Base-by-base conservation (phyloP, 2,888 invertebrate species). In the Lypha dubia region DNA sequence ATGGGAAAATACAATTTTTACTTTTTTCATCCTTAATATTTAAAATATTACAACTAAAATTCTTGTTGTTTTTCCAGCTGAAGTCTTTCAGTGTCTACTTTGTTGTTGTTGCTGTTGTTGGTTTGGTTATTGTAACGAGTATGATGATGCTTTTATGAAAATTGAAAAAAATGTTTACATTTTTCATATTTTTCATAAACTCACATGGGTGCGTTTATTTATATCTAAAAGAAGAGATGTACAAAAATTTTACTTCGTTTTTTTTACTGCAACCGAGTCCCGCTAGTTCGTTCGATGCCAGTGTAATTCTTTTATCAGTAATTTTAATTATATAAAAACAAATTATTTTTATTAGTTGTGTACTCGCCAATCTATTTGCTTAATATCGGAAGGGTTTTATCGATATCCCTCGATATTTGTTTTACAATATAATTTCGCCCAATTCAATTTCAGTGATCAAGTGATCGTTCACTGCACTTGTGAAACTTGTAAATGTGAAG, bases 161-260 rank as follows among this genome's bases (percentile, higher is more conserved):
- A 84, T 84, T 84, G 84, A 84, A 81, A 84, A 77, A 67, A 58
- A n/a, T n/a, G n/a, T 56, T 38, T 38, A 58, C n/a, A 73, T 51
- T 62, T 68, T 80, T 63, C 51, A 81, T 65, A 77, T 84, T 80
- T 84, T 81, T 74, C 77, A 81, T 74, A 77, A 81, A 84, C 84
- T 84, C 80, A 81, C 81, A 84, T 84, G 84, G 81, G 81, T 84
- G 81, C 84, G 68, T 81, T 84, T 81, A 81, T 81, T 58, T 74
- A 35, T 65, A 53, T 53, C 15, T 60, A 17, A 46, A 22, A 58
- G 44, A 44, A 70, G 44, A 70, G 28, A 24, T 58, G 70, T 28
- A 58, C 44, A 13, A 24, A n/a, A 28, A 3, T 70, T n/a, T 3
- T 51, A 17, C 20, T 8, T 17, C 17, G 1, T 46, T 17, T 46